A percentile compares a stretch with the other conserved stretches of the same genome.
These are phyloP conservation scores for Lasioglossum zephyrum DNA, from an alignment of 2,888 invertebrate species.

Conservation along the genomic window DNA sequence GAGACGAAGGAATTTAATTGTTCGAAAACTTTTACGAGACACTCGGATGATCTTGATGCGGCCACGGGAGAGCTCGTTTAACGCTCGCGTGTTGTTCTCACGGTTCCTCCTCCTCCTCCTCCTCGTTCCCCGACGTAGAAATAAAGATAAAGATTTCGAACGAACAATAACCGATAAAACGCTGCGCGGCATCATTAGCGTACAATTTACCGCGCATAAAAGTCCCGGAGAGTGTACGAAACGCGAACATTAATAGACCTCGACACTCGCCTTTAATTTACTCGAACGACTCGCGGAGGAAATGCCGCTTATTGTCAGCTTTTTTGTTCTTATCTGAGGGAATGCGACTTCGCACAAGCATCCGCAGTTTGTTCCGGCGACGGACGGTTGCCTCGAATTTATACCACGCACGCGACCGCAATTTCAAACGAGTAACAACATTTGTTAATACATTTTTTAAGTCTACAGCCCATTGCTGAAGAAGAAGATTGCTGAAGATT, in stretches of 20 bases:
- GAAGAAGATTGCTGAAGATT: too few species aligned
- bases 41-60: not conserved
- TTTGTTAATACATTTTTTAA: not conserved
- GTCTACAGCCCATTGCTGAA: not conserved
- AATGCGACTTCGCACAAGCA: not conserved
- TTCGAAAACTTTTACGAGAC: slow-evolving; percentile 1
- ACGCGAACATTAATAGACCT: not conserved
- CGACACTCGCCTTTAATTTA: not conserved
- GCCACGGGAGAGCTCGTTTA: not conserved
- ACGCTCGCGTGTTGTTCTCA: slow-evolving; percentile 3
- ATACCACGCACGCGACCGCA: not conserved
- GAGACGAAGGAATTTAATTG: not conserved
- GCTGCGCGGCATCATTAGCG: not conserved
- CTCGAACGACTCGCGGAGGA: not conserved
- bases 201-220: not conserved
- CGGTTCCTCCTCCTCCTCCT: not conserved
- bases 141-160: slow-evolving; percentile 7
- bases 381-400: not conserved
- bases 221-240: not conserved
- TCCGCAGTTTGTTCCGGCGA: not conserved
- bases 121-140: not conserved
- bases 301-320: not conserved
- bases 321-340: not conserved
- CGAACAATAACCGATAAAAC: slow-evolving; percentile 4
- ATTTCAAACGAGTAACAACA: not conserved